phyloP scores from a whole-genome alignment of 2,797 vertebrate genomes.

The Lepus oiostolus region DNA sequence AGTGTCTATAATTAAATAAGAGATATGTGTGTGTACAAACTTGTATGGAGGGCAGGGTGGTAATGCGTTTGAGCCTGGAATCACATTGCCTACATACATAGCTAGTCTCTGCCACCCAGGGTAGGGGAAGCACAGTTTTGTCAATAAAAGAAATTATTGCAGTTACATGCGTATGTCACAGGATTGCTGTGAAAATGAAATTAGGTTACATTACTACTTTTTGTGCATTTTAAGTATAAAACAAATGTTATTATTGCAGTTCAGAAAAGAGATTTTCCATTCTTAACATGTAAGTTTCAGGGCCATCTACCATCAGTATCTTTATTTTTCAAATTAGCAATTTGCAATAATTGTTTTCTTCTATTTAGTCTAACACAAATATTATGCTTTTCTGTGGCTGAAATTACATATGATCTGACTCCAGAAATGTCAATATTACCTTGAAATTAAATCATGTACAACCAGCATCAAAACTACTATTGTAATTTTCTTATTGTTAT shows the following conservation, averaged over 20 bases:
- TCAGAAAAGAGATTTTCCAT: neutral
- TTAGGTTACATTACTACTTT: neutral
- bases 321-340: neutral
- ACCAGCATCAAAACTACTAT: neutral
- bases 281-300: neutral
- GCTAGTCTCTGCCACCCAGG: neutral
- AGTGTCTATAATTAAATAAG: neutral
- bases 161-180: neutral
- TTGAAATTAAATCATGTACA: neutral
- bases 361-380: neutral
- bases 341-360: neutral
- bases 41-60: neutral
- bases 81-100: neutral
- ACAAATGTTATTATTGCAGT: neutral
- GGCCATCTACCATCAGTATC: neutral
- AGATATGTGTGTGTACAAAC: neutral
- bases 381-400: neutral
- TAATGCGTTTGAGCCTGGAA: neutral
- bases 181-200: neutral
- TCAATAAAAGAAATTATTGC: neutral
- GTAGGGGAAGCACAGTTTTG: neutral
- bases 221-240: neutral
- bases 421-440: neutral
- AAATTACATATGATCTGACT: neutral
- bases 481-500: constrained; percentile 23